phyloP scores from a whole-genome alignment of 1,140 invertebrate species.

The Schlechtendalia chinensis region DNA sequence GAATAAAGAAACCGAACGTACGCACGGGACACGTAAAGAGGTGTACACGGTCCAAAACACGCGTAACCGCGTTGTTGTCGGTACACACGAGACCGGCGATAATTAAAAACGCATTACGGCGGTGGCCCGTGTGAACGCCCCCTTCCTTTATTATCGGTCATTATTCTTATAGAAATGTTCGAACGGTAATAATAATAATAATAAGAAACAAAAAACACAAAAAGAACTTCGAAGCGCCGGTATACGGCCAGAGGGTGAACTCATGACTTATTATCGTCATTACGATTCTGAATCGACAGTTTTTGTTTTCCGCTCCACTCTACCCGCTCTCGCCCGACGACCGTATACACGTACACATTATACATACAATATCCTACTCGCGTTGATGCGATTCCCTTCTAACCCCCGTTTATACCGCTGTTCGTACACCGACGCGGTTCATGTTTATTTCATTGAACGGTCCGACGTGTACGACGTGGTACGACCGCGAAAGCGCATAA shows the following conservation, averaged over 20 bases:
- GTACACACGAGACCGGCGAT: constrained; percentile 21
- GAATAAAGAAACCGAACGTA: too few species aligned
- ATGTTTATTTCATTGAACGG: constrained; percentile 36
- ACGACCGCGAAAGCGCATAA: not conserved
- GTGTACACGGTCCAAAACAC: too few species aligned
- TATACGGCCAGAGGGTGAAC: constrained; percentile 46
- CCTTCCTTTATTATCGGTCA: constrained; percentile 50
- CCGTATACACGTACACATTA: not conserved
- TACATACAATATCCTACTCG: not conserved
- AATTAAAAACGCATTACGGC: constrained; percentile 48
- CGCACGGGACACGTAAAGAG: too few species aligned
- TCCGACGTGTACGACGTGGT: not conserved
- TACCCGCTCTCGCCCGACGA: constrained; percentile 13
- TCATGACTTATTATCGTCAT: constrained; percentile 49
- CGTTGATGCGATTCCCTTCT: constrained; percentile 31
- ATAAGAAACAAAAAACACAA: constrained; percentile 11
- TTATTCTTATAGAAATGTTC: constrained; percentile 47
- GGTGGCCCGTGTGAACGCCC: constrained; percentile 37
- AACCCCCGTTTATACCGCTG: not conserved
- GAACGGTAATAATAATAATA: constrained; percentile 44
- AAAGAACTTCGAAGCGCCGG: constrained; percentile 48
- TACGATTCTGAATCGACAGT: constrained; percentile 47
- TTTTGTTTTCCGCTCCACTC: constrained; percentile 42
- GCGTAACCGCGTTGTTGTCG: constrained; percentile 9
- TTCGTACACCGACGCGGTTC: not conserved